Percentiles rank a stretch among this genome's conserved stretches.
phyloP scores from a whole-genome alignment of 2,888 invertebrate genomes.

The Sthenelais limicola region DNA sequence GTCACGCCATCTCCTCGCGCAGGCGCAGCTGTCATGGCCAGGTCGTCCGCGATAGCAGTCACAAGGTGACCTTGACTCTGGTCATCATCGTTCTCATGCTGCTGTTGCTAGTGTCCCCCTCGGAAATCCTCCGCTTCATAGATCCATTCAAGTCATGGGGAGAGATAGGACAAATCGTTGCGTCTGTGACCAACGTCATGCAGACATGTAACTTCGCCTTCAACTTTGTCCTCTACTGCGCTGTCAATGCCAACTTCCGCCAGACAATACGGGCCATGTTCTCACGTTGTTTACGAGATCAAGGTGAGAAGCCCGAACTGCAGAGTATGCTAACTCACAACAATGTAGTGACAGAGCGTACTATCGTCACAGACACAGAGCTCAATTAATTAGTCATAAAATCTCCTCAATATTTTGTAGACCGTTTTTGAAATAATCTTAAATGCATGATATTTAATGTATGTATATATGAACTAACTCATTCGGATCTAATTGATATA shows the following conservation, averaged over 20 bases:
- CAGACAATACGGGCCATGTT: constrained; percentile 74
- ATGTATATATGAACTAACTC: no score
- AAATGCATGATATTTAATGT: no score
- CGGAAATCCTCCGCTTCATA: constrained; percentile 57
- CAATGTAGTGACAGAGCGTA: not conserved
- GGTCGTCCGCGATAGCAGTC: constrained; percentile 55
- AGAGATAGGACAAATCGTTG: constrained; percentile 40
- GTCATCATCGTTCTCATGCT: constrained; percentile 67
- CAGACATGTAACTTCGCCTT: constrained; percentile 78
- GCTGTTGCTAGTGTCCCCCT: constrained; percentile 65
- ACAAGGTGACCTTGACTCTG: constrained; percentile 64
- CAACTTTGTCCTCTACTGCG: constrained; percentile 84
- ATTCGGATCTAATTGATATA: no score
- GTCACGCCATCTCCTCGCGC: constrained; percentile 58
- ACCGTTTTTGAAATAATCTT: no score
- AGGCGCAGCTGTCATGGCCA: constrained; percentile 56
- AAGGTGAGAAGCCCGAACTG: constrained; percentile 30
- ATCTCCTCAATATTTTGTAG: not conserved
- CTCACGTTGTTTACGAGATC: constrained; percentile 25
- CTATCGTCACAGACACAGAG: constrained; percentile 13
- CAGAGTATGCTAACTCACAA: constrained; percentile 28
- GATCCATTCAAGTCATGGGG: constrained; percentile 47
- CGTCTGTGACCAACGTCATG: constrained; percentile 44
- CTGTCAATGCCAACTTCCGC: constrained; percentile 84
- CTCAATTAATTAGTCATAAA: constrained; percentile 1